Percentiles rank a stretch among this genome's conserved stretches.
phyloP scores from a whole-genome alignment of 2,113 vertebrate species.

The Lophius piscatorius region DNA sequence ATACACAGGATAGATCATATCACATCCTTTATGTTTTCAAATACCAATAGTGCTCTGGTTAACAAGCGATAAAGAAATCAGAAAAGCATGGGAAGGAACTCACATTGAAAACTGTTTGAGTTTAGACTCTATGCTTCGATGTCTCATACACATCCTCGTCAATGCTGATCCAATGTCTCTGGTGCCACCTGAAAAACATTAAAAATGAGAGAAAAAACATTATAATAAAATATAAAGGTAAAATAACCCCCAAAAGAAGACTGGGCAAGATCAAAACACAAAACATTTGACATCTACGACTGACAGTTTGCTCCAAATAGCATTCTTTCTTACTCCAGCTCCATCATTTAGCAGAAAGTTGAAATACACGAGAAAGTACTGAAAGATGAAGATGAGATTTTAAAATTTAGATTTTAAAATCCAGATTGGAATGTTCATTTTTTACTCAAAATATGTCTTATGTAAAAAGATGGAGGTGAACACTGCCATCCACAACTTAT shows the following conservation, averaged over 20 bases:
- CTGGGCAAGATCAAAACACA: no score
- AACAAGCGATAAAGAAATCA: neutral
- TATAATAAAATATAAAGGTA: neutral
- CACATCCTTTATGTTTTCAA: slow-evolving; percentile 1
- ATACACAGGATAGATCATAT: neutral
- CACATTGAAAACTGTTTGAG: slow-evolving; percentile 96
- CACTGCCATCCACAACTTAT: no score
- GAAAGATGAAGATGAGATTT: no score
- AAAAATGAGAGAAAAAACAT: neutral
- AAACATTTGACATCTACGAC: no score
- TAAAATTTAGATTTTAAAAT: no score
- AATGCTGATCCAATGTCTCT: slow-evolving; percentile 94
- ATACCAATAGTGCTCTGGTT: slow-evolving; percentile 1
- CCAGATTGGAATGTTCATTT: no score
- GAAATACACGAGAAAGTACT: no score
- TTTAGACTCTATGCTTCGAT: slow-evolving; percentile 96
- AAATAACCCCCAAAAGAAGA: neutral
- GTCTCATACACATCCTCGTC: slow-evolving; percentile 98
- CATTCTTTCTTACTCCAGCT: no score
- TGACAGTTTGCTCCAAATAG: no score
- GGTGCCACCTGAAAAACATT: slow-evolving; percentile 86
- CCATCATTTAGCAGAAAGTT: no score
- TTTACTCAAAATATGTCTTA: no score
- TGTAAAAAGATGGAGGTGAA: no score
- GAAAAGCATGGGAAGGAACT: slow-evolving; percentile 44